Evolutionary conservation across 2,888 invertebrate species (phyloP).

Genomic region (Andrena trimmerana): DNA sequence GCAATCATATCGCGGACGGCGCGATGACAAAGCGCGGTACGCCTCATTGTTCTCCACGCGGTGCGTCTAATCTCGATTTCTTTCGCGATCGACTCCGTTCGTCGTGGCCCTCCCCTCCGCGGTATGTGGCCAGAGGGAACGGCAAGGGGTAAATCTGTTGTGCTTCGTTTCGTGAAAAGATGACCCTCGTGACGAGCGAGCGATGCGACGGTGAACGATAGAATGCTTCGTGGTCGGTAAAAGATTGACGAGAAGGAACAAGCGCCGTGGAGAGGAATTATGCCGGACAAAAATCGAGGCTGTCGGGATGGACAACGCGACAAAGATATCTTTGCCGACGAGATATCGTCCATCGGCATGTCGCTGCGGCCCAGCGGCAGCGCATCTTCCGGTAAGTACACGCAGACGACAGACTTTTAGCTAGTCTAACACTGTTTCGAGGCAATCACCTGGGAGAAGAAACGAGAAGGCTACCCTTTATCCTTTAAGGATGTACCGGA

Average conservation of each 20-base stretch:
- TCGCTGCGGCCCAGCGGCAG: slow-evolving; percentile 90
- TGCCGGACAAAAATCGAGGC: slow-evolving; percentile 82
- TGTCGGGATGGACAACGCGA: slow-evolving; percentile 81
- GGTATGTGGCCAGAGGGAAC: background rate
- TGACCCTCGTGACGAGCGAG: slow-evolving; percentile 49
- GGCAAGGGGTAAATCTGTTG: slow-evolving; percentile 20
- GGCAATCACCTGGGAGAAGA: background rate
- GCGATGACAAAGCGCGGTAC: background rate
- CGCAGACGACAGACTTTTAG: background rate
- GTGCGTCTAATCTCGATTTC: background rate
- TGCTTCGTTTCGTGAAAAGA: slow-evolving; percentile 51
- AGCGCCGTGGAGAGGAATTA: slow-evolving; percentile 68
- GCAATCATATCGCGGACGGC: background rate
- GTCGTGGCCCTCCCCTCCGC: background rate
- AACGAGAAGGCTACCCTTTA: background rate
- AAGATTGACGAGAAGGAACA: slow-evolving; percentile 43
- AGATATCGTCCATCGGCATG: slow-evolving; percentile 95
- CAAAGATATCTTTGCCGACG: slow-evolving; percentile 85
- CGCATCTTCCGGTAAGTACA: slow-evolving; percentile 90
- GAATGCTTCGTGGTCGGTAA: slow-evolving; percentile 45
- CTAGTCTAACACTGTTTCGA: background rate
- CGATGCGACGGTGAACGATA: slow-evolving; percentile 60
- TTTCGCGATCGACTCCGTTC: background rate
- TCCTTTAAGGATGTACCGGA: too few species aligned
- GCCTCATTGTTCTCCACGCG: slow-evolving; percentile 6